Evolutionary conservation across 2,888 invertebrate genomes (phyloP), one percentile per base, ranked within the genome.

Genomic region (Monopis laevigella): DNA sequence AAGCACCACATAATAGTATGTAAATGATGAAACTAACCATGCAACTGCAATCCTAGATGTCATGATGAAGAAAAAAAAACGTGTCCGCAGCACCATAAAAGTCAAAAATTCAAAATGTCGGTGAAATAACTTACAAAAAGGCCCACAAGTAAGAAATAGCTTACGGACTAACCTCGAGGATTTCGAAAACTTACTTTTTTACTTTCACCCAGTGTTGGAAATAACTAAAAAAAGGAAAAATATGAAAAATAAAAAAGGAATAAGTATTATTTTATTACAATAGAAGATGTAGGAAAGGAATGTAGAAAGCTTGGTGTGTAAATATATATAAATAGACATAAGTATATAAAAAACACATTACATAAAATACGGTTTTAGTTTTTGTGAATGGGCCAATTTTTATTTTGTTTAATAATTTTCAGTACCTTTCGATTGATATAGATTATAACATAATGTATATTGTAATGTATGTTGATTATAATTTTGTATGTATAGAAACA

Each of bases 121-220:
- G 17, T 32, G 14, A 2, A 32, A 17, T n/a, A 17, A 32, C 32
- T 32, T 32, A 32, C 32, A 16, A 32, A 3, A 3, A 32, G 14
- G n/a, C 6, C 11, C 3, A 3, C 13, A 21, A 30, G 30, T 30
- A 30, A 30, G 30, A n/a, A n/a, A n/a, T 32, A 32, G 32, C 32
- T 32, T 32, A 21, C 5, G 5, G 14, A 32, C 17, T n/a, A 16
- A 32, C 14, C 30, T 8, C 24, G 5, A 5, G 6, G 14, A 30
- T 3, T 32, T 32, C 11, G 4, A 28, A 32, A 32, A 32, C 32
- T 80, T 78, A 80, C 78, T 69, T 64, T 70, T 56, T 69, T 68
- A 67, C 59, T 71, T 63, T 59, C 70, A 70, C 69, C 67, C 65
- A 59, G 63, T 58, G 58, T 62, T 65, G 70, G 60, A 58, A 78